These are phyloP conservation scores for Acronicta psi DNA, from an alignment of 2,888 invertebrate genomes.

Conservation along the genomic window DNA sequence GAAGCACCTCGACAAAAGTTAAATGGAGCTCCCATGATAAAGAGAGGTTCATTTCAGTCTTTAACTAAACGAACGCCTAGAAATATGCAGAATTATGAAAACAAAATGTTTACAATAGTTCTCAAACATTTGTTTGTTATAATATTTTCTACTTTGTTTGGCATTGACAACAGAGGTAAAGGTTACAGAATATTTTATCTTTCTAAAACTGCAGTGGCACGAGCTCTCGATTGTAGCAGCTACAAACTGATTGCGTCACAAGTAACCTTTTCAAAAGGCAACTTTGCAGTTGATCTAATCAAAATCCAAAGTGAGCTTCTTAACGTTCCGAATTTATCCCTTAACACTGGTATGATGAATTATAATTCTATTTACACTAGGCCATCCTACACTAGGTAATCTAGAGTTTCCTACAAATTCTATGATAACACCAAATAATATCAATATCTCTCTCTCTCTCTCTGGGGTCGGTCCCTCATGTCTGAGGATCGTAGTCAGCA, in stretches of 20 bases:
- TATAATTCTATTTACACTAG: neutral
- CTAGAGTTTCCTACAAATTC: no score
- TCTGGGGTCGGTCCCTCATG: no score
- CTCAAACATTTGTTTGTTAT: neutral
- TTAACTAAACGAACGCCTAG: neutral
- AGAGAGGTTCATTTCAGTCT: neutral
- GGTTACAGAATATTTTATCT: constrained; percentile 14
- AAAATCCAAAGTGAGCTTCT: neutral
- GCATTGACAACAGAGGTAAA: constrained; percentile 22
- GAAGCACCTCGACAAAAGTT: no score
- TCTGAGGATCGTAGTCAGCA: no score
- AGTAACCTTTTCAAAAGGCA: neutral
- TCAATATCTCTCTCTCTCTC: no score
- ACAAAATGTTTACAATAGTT: neutral
- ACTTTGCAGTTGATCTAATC: neutral
- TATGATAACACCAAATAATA: no score
- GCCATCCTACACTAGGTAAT: no score
- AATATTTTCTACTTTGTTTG: constrained; percentile 2
- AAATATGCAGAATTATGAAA: neutral
- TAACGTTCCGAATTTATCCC: neutral
- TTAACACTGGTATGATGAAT: no score
- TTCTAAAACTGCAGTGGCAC: neutral
- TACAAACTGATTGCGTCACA: neutral
- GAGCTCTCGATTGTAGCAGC: neutral
- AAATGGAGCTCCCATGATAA: no score